These are phyloP conservation scores for Diglossa cyanea DNA, from an alignment of 2,797 vertebrate species.

Conservation along the genomic window DNA sequence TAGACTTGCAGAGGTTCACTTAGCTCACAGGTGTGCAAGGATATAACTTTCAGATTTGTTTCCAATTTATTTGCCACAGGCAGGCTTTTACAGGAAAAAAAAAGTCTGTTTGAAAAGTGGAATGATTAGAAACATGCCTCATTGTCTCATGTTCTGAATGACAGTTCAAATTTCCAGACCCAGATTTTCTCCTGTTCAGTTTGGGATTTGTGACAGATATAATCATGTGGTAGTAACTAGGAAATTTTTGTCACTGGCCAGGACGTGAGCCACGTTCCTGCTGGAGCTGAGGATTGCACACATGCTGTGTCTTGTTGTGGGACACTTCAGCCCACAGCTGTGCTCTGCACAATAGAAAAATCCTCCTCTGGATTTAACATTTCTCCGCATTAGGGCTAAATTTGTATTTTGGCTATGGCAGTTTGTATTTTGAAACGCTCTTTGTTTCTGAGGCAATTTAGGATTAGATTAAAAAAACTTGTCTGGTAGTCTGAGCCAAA, in stretches of 20 bases:
- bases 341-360: conserved; percentile 37
- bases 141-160: background rate
- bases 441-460: conserved; percentile 14
- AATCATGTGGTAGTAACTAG: background rate
- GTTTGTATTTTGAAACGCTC: background rate
- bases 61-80: conserved; percentile 7
- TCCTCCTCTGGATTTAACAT: conserved; percentile 8
- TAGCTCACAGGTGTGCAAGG: background rate
- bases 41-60: conserved; percentile 20
- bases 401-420: background rate
- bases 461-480: conserved; percentile 16
- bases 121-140: conserved; percentile 33
- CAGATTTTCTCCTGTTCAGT: background rate
- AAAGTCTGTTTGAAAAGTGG: background rate
- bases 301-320: background rate
- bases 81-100: background rate
- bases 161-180: background rate
- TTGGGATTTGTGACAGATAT: background rate
- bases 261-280: background rate
- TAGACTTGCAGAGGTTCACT: background rate
- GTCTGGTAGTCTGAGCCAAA: background rate
- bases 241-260: background rate
- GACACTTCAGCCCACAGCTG: background rate
- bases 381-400: conserved; percentile 2
- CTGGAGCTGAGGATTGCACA: background rate